Base-by-base conservation (phyloP, 2,888 invertebrate species). In the Tenthredo scrophulariae region DNA sequence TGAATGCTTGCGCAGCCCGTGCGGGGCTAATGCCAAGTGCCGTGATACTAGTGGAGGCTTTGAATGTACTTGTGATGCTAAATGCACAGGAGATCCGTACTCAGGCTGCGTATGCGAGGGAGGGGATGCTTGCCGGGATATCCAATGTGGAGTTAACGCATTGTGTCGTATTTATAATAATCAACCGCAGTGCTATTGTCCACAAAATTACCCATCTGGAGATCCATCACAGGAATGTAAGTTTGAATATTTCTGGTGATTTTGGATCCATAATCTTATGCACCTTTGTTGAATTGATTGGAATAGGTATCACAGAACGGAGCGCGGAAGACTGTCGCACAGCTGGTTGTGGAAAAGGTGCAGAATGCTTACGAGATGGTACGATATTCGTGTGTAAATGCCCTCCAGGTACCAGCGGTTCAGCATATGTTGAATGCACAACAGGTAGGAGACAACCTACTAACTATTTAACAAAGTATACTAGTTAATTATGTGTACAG, bases 161-260 rank as follows among this genome's bases (percentile, higher is more conserved):
- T 95, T 96, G 84, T 98, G 98, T 91, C 95, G 96, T 88, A 96
- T 95, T 77, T 94, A 95, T 87, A 95, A 95, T 70, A 94, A 95
- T 86, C 95, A 96, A 90, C 96, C 97, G 0, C 96, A 97, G 91
- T 98, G 98, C 91, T 97, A 96, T 91, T 98, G 98, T 91, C 98
- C 98, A 80, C 94, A 96, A 54, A 96, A 96, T 91, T 97, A 95
- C 94, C 97, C 98, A 77, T 95, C 96, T 86, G 98, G 98, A 85
- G 97, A 98, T 94, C 97, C 98, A 33, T 96, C 96, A 91, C 96
- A 96, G 90, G 96, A 97, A 95, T 98, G 98, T 98, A 94, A 96
- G 97, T 95, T 88, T 54, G 9, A 13, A n/a, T 46, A n/a, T 50
- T n/a, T 33, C 79, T 62, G 15, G 15, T 82, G 3, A 86, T 43